Evolutionary conservation across 2,113 vertebrate species (phyloP).

Genomic region (Oreotrochilus melanogaster): DNA sequence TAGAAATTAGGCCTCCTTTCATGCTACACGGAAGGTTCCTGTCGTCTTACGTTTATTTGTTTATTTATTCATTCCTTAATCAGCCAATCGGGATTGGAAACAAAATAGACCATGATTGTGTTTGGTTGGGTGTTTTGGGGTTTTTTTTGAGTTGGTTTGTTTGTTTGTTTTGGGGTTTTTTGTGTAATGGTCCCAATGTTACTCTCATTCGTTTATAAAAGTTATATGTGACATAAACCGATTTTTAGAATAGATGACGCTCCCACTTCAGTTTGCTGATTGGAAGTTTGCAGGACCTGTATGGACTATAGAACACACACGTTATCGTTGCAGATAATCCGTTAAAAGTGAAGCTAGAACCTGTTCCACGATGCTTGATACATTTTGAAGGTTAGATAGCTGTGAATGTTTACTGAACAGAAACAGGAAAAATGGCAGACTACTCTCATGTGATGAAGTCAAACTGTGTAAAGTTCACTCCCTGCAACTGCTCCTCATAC

Average conservation of each 20-base stretch:
- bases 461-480: slow-evolving; percentile 11
- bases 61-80: background rate
- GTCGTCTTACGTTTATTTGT: too few relatives aligned
- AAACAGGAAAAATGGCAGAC: slow-evolving; percentile 16
- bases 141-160: too few relatives aligned
- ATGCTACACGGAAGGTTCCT: background rate
- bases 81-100: background rate
- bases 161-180: background rate
- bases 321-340: background rate
- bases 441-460: background rate
- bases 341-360: background rate
- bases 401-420: background rate
- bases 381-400: background rate
- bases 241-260: background rate
- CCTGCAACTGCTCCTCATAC: background rate
- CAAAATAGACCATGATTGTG: background rate
- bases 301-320: rapidly evolving
- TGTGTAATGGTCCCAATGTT: too few relatives aligned
- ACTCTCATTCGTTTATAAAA: too few relatives aligned
- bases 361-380: background rate
- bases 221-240: background rate
- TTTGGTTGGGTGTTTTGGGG: too few relatives aligned
- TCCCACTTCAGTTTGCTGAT: rapidly evolving
- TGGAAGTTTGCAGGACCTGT: background rate
- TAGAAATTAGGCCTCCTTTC: background rate